Percentiles rank a stretch among this genome's conserved stretches.
Conservation (phyloP, 2,797 vertebrate species). For the Loris lydekkerianus region DNA sequence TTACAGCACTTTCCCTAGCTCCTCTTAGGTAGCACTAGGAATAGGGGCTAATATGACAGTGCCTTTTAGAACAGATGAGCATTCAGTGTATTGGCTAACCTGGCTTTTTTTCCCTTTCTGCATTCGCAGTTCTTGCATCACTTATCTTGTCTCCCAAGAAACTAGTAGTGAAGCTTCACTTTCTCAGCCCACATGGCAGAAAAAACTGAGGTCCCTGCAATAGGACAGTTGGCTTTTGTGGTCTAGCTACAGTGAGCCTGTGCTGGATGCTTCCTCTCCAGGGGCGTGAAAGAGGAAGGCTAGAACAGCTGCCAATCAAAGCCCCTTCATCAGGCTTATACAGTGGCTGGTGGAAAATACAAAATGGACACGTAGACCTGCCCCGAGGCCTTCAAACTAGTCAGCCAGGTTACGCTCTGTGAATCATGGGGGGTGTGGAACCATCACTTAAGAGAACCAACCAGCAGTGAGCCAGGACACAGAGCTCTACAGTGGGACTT, state of each 20-base stretch:
- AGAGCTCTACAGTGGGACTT: neutral
- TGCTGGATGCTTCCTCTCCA: constrained; percentile 1
- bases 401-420: neutral
- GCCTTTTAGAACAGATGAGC: neutral
- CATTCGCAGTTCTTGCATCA: neutral
- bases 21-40: neutral
- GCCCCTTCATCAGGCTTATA: neutral
- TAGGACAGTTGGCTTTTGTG: constrained; percentile 43
- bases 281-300: constrained; percentile 10
- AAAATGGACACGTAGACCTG: neutral
- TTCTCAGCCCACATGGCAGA: constrained; percentile 1
- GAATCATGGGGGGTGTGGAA: neutral
- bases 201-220: constrained; percentile 9
- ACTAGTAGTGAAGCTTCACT: neutral
- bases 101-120: constrained; percentile 25
- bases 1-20: neutral
- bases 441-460: neutral
- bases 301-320: neutral
- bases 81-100: neutral
- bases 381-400: neutral
- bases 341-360: neutral
- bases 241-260: neutral
- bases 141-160: constrained; percentile 70
- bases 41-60: neutral
- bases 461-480: neutral